Base-by-base conservation (phyloP, 2,797 vertebrate species). In the Chaetodon trifasciatus region DNA sequence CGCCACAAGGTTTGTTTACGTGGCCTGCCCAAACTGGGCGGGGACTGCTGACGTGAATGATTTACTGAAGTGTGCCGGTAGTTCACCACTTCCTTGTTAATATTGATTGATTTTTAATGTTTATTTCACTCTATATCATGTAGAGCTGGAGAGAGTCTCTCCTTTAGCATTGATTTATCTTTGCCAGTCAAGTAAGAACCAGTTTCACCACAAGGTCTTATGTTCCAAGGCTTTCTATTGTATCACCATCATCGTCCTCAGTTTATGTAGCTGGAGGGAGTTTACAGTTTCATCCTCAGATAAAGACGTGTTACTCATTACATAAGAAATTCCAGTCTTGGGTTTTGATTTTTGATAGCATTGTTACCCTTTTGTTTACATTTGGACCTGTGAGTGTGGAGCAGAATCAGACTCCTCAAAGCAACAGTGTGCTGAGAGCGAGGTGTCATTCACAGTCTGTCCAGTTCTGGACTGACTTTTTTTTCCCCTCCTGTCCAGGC, bases 1-100 rank as follows among this genome's bases (percentile, higher is more conserved):
- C 98, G 11, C 98, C 98, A 0, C 98, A 99, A 92, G 98, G 98
- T 99, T 83, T 5, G 89, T 78, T 61, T 5, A 8, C 24, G 5
- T 7, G 1, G 4, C 28, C 46, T 42, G 6, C 17, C 19, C 11
- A 15, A 32, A 24, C 50, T 44, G 40, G 8, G n/a, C 24, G 16
- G 47, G 17, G n/a, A 24, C 39, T 8, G 11, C 28, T 19, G 19
- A 12, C n/a, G 21, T 57, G 42, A 42, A 69, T 8, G 21, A 35
- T 55, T 66, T 13, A 44, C 46, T 44, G 46, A 39, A 39, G 16
- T 8, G 3, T 61, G 49, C 28, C 37, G 32, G 50, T 10, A 28
- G 15, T 74, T 47, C 1, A 70, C 16, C 2, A 15, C 28, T 21
- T 21, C 9, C 10, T 49, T 28, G 17, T 53, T 28, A 19, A 4